Evolutionary conservation across 2,113 vertebrate species (phyloP), one percentile per base, ranked within the genome.

Genomic region (Acrocephalus arundinaceus): DNA sequence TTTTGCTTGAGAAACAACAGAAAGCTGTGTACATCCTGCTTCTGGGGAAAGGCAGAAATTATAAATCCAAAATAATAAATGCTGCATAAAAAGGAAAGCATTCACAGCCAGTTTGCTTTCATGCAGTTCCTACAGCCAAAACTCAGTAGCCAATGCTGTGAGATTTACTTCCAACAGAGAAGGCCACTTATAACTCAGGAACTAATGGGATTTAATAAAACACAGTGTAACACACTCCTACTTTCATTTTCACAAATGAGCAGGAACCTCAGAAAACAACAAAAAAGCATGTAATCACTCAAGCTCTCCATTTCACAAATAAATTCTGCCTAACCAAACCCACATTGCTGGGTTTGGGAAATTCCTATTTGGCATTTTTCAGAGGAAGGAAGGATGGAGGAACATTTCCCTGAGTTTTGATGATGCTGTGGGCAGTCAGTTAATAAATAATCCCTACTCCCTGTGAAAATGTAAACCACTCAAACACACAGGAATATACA

Each of bases 201-300:
- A 62, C 41, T 89, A 85, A 90, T 62, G 63, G 65, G 94, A 89
- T 94, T 91, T 91, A 94, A 92, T 94, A 92, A 91, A 96, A 54
- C 71, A 59, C 84, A 82, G 71, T 71, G 76, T 82, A 89, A 79
- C 49, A 48, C 39, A 77, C 51, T 94, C 89, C 75, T 59, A 35
- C 84, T 80, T 94, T 41, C 51, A 80, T 91, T 94, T 92, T 77
- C 85, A 57, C 59, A 74, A 85, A 85, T 71, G 27, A 35, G 52
- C 82, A 27, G 51, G 83, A 90, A 67, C 88, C 67, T 85, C 55
- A 57, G 62, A 74, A 89, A 82, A 71, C 48, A 91, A 65, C 48
- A 77, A 55, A 76, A 66, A 85, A 76, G 1, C 62, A 13, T 68
- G 71, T 51, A 76, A 92, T 85, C 62, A 54, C 75, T 78, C 51